Evolutionary conservation across 2,797 vertebrate genomes (phyloP), one percentile per base, ranked within the genome.

Genomic region (Streptopelia turtur): DNA sequence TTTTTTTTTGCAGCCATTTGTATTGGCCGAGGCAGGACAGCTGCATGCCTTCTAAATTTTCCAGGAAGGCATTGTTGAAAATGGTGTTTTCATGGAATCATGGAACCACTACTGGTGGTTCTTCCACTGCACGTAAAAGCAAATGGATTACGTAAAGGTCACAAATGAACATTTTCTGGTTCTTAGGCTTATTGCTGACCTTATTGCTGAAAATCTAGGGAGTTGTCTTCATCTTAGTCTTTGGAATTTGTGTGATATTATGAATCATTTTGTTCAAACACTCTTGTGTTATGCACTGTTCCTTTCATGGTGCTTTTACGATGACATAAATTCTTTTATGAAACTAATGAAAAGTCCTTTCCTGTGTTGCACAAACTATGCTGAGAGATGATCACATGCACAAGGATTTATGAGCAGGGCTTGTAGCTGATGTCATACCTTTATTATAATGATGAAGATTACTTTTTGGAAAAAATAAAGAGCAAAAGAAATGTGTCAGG

Each of bases 1-100:
- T 37, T 37, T 37, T 37, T 37, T 37, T 37, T 37, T 37, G 37
- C 37, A 37, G 37, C 57, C 6, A 1, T 0, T 0, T 31, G 5
- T 41, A 33, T 68, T 89, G 71, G 53, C 57, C 45, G 71, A 77
- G 45, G 30, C 49, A 77, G 45, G 41, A 31, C 25, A 85, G 39
- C 56, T 72, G 39, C 4, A 4, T 12, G 27, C 27, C 49, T 77
- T 69, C 57, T 8, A 37, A 78, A 69, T 13, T 41, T 90, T 81
- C 11, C 4, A 37, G 39, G 55, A 89, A 56, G 22, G 5, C 20
- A 31, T 49, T 87, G 39, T 35, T 82, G 41, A 65, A 92, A 89
- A 66, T 1, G 1, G 1, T 39, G 3, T 35, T 89, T 95, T 74
- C 33, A 35, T 8, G 25, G 76, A 61, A n/a, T 50, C 27, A 2